phyloP scores from a whole-genome alignment of 2,888 invertebrate species.

The Cataglyphis albicans region DNA sequence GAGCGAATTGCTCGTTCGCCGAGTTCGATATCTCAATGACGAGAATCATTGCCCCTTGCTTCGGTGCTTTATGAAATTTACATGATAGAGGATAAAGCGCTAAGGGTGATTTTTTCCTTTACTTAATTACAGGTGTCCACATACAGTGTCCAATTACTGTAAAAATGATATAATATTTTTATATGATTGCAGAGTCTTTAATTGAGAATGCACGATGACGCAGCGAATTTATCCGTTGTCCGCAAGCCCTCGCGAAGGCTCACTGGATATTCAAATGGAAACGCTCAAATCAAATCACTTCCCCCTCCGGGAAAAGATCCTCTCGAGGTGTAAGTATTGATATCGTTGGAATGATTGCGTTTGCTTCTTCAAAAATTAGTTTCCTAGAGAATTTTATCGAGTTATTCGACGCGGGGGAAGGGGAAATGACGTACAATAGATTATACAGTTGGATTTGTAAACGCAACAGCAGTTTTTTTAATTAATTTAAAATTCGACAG shows the following conservation, averaged over 20 bases:
- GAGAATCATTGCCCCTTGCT: neutral
- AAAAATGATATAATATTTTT: neutral
- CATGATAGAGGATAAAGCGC: neutral
- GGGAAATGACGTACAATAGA: neutral
- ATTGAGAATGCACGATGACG: conserved; percentile 85
- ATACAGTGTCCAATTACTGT: neutral
- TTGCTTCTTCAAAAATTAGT: conserved; percentile 37
- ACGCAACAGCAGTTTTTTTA: neutral
- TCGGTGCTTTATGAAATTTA: neutral
- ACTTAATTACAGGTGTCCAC: neutral
- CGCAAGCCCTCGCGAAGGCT: conserved; percentile 83
- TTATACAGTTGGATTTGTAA: neutral
- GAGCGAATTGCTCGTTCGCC: neutral
- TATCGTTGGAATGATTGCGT: neutral
- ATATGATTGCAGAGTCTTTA: conserved; percentile 82
- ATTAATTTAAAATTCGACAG: neutral
- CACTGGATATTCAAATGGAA: conserved; percentile 84
- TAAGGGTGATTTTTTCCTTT: neutral
- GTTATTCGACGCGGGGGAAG: neutral
- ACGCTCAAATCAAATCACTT: conserved; percentile 80
- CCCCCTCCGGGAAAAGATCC: conserved; percentile 82
- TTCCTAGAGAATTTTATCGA: neutral
- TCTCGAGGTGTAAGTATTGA: conserved; percentile 84
- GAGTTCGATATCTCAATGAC: neutral
- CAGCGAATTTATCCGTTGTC: conserved; percentile 85